Evolutionary conservation across 2,888 invertebrate genomes (phyloP).

Genomic region (Oxyscelio sp.): DNA sequence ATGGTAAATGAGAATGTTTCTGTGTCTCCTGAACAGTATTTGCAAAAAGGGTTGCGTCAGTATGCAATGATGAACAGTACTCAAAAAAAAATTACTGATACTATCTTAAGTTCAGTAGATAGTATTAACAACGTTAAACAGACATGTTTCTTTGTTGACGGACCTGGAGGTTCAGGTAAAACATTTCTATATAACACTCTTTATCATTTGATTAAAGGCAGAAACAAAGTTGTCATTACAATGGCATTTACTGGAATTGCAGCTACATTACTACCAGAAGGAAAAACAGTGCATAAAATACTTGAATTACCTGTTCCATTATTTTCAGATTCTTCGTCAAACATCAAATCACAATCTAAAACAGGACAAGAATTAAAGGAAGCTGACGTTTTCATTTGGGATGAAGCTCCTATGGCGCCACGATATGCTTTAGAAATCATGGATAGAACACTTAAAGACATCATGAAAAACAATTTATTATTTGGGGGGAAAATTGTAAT

Average conservation of each 20-base stretch:
- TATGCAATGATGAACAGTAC: not conserved
- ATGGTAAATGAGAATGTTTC: not conserved
- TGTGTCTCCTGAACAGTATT: not conserved
- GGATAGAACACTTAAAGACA: too few species aligned
- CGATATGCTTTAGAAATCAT: conserved; percentile 16
- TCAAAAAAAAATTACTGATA: not conserved
- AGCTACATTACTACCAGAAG: conserved; percentile 1
- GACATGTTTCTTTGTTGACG: not conserved
- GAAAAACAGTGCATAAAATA: not conserved
- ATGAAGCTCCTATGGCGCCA: too few species aligned
- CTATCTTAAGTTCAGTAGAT: not conserved
- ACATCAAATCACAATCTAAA: conserved; percentile 3
- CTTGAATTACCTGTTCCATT: too few species aligned
- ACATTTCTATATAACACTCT: not conserved
- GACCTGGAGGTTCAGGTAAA: not conserved
- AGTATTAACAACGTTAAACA: not conserved
- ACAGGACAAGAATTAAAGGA: not conserved
- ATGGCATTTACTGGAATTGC: too few species aligned
- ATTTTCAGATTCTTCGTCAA: too few species aligned
- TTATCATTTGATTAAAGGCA: not conserved
- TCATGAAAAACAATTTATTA: too few species aligned
- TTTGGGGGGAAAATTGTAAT: too few species aligned
- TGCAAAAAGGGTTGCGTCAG: not conserved
- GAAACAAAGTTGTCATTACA: not conserved
- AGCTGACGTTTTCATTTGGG: too few species aligned